These are phyloP conservation scores for Neoitamus cyanurus DNA, from an alignment of 2,888 invertebrate species.

Conservation along the genomic window DNA sequence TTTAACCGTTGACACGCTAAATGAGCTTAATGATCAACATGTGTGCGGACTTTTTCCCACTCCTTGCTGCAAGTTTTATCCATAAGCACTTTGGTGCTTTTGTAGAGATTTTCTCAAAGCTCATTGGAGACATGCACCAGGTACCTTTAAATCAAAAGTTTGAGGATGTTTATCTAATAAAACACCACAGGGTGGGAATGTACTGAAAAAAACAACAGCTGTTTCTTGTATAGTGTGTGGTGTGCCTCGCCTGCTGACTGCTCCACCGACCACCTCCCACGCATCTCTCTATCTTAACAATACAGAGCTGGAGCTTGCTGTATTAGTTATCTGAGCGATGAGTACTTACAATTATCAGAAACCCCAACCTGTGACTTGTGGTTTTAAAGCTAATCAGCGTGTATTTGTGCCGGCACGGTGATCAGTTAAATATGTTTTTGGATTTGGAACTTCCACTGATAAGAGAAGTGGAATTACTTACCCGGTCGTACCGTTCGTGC, in stretches of 20 bases:
- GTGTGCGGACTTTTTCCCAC: too few relatives aligned
- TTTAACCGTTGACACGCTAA: too few relatives aligned
- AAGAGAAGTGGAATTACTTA: background rate
- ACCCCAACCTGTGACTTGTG: background rate
- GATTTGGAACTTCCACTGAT: background rate
- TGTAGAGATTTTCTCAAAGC: background rate
- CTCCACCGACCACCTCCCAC: background rate
- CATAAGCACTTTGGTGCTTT: too few relatives aligned
- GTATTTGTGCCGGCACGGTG: background rate
- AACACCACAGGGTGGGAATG: background rate
- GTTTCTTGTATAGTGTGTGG: background rate
- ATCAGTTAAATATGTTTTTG: background rate
- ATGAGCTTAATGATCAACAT: too few relatives aligned
- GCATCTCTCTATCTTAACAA: background rate
- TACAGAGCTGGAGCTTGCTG: background rate
- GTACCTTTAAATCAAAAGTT: background rate
- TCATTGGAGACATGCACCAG: background rate
- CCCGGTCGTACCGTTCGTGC: background rate
- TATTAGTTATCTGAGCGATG: too few relatives aligned
- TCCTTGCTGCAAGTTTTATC: too few relatives aligned
- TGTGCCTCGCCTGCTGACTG: background rate
- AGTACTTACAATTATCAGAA: too few relatives aligned
- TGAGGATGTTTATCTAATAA: background rate
- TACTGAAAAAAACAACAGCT: background rate
- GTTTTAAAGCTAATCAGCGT: background rate